phyloP scores from a whole-genome alignment of 1,140 invertebrate genomes.

The Drosophila ambigua region DNA sequence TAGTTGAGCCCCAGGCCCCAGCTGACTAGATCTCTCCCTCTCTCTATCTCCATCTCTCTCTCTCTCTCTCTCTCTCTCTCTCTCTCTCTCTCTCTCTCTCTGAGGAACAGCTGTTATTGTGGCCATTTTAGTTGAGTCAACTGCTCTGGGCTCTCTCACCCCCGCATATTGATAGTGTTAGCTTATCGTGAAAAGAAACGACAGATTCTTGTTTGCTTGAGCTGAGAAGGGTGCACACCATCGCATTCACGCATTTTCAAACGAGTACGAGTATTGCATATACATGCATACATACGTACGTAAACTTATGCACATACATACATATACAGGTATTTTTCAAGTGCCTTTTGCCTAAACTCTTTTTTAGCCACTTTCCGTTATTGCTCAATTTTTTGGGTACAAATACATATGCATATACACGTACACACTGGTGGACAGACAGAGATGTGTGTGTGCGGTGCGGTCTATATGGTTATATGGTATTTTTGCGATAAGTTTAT shows the following conservation, averaged over 20 bases:
- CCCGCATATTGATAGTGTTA: no score
- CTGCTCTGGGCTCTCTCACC: no score
- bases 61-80: no score
- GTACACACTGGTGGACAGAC: not conserved
- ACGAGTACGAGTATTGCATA: not conserved
- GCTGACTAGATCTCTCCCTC: no score
- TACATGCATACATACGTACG: not conserved
- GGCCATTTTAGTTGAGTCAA: no score
- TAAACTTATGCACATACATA: not conserved
- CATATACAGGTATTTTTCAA: constrained; percentile 25
- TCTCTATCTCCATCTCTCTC: no score
- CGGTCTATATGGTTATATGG: constrained; percentile 22
- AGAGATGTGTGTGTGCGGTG: constrained; percentile 28
- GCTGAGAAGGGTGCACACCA: not conserved
- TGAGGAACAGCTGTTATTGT: constrained; percentile 3
- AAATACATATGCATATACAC: not conserved
- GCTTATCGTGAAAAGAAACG: no score
- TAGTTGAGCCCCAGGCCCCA: no score
- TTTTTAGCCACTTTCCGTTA: constrained; percentile 33
- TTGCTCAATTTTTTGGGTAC: constrained; percentile 49
- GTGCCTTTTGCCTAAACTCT: constrained; percentile 44
- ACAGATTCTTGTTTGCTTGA: no score
- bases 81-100: not conserved
- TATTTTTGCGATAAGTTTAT: constrained; percentile 73
- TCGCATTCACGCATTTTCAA: constrained; percentile 29